Evolutionary conservation across 2,888 invertebrate genomes (phyloP).

Genomic region (Dasypolia templi): DNA sequence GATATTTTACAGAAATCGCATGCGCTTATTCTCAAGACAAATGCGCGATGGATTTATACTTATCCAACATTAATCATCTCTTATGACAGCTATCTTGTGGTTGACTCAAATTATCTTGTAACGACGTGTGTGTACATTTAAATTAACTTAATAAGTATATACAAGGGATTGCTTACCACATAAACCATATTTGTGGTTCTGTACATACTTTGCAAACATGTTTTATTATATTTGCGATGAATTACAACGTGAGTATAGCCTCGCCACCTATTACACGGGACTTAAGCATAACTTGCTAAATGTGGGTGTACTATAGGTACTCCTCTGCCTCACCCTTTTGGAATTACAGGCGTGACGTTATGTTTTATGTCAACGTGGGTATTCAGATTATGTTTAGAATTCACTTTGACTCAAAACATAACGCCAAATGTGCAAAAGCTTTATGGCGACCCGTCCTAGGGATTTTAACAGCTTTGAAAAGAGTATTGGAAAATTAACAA

Average conservation of each 20-base stretch:
- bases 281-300: no score
- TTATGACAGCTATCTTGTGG: conserved; percentile 68
- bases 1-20: conserved; percentile 17
- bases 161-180: conserved; percentile 33
- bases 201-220: conserved; percentile 29
- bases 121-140: conserved; percentile 67
- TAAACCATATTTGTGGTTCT: conserved; percentile 46
- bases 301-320: no score
- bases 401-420: neutral
- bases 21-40: conserved; percentile 2
- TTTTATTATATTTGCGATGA: conserved; percentile 26
- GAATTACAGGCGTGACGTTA: no score
- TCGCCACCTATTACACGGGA: no score
- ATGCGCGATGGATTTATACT: conserved; percentile 15
- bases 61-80: conserved; percentile 45
- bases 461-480: neutral
- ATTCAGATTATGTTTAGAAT: neutral
- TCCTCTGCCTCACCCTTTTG: no score
- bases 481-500: conserved; percentile 12
- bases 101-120: conserved; percentile 67
- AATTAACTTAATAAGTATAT: conserved; percentile 60
- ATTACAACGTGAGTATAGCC: no score
- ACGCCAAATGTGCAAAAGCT: neutral
- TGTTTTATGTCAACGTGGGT: no score
- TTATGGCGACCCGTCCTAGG: neutral